Percentiles rank a stretch among this genome's conserved stretches.
Conservation (phyloP, 2,888 invertebrate species). For the Polietes domitor region DNA sequence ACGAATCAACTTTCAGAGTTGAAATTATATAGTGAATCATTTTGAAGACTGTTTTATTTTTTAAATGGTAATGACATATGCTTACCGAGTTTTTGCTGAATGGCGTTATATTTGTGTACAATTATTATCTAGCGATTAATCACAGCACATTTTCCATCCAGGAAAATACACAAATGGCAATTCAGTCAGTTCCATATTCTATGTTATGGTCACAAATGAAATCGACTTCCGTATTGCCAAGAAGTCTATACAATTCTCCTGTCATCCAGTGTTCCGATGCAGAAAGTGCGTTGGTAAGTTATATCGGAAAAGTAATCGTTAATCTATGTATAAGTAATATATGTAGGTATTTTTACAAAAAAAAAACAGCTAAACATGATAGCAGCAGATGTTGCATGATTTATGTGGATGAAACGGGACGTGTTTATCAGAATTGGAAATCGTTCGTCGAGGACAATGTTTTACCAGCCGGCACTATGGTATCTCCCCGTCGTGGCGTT, state of each 20-base stretch:
- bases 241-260: slow-evolving; percentile 69
- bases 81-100: no score
- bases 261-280: slow-evolving; percentile 77
- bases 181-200: slow-evolving; percentile 75
- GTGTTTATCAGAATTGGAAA: slow-evolving; percentile 81
- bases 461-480: slow-evolving; percentile 80
- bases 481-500: slow-evolving; percentile 80
- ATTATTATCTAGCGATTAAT: no score
- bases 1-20: no score
- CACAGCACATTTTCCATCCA: no score
- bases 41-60: no score
- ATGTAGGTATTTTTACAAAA: no score
- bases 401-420: slow-evolving; percentile 78
- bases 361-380: slow-evolving; percentile 62
- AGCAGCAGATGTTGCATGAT: slow-evolving; percentile 77
- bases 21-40: no score
- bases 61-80: neutral
- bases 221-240: slow-evolving; percentile 62
- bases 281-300: slow-evolving; percentile 77
- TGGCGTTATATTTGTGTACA: no score
- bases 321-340: no score
- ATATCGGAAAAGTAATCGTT: no score
- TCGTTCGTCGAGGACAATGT: slow-evolving; percentile 80
- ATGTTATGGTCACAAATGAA: slow-evolving; percentile 74
- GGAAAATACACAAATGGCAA: slow-evolving; percentile 77